Percentiles rank a stretch among this genome's conserved stretches.
Evolutionary conservation across 2,888 invertebrate genomes (phyloP).

Genomic region (Agrotis puta): DNA sequence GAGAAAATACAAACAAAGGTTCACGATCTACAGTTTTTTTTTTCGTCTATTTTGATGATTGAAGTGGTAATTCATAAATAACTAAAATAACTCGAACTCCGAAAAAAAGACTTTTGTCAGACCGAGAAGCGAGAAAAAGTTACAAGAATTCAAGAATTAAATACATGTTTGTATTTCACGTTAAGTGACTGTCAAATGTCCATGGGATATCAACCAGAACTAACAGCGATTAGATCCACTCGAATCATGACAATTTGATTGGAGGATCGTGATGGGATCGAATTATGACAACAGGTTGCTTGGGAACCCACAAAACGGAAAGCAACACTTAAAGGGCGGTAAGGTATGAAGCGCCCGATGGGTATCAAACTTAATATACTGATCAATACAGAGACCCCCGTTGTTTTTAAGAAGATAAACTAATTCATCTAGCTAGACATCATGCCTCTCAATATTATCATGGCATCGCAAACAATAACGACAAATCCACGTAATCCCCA

Average conservation of each 20-base stretch:
- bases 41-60: not conserved
- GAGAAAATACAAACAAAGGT: conserved; percentile 22
- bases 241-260: conserved; percentile 48
- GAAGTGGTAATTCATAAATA: not conserved
- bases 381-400: not conserved
- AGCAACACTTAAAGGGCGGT: not conserved
- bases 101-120: not conserved
- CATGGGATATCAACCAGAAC: conserved; percentile 38
- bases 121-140: no score
- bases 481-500: conserved; percentile 41
- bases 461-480: conserved; percentile 27
- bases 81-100: not conserved
- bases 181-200: conserved; percentile 32
- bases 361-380: not conserved
- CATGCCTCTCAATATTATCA: not conserved
- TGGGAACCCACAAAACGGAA: conserved; percentile 27
- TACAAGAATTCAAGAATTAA: no score
- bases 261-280: conserved; percentile 41
- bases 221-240: conserved; percentile 33
- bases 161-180: conserved; percentile 23
- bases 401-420: conserved; percentile 8
- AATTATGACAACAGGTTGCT: conserved; percentile 48
- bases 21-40: conserved; percentile 9
- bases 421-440: not conserved
- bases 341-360: not conserved